Evolutionary conservation across 1,140 invertebrate genomes (phyloP), one percentile per base, ranked within the genome.

Genomic region (Cryptotermes secundus): DNA sequence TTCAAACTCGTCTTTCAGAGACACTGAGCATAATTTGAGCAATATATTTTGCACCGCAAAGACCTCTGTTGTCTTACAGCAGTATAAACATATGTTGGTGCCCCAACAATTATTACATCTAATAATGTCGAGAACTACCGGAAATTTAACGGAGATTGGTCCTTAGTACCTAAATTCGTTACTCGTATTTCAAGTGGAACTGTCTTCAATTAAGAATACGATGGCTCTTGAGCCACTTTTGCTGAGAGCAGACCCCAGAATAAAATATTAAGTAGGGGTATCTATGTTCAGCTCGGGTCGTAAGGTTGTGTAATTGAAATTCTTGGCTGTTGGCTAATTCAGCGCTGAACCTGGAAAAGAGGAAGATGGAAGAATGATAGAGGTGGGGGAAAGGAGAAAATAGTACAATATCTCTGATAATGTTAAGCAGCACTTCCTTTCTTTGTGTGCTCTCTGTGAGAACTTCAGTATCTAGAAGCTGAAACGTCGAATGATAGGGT

Each of bases 231-330:
- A 14, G 10, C 14, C 59, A 6, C 10, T 72, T 72, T 72, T 72
- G 59, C 59, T n/a, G 26, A 7, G 59, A 7, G 6, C 4, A n/a
- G 7, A n/a, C 31, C 0, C 10, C 4, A 16, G n/a, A n/a, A 72
- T 72, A 72, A 72, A 72, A 72, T 72, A 72, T 72, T 72, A 72
- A 72, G 59, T n/a, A n/a, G 16, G 59, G n/a, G 59, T 72, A 72
- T 26, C 59, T 26, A 0, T 4, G 59, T n/a, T 72, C 59, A 26
- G n/a, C 59, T 72, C 16, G 26, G 45, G 59, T 31, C 59, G n/a
- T 31, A 72, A 72, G 59, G 14, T 14, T 26, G 59, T 72, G 59
- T 72, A 72, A 72, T 72, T 72, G 59, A 72, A 72, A 72, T 72
- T 72, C 59, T 72, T n/a, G 26, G 26, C 31, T n/a, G 59, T 72